Evolutionary conservation across 2,888 invertebrate genomes (phyloP), one percentile per base, ranked within the genome.

Genomic region (Mylabris sibirica): DNA sequence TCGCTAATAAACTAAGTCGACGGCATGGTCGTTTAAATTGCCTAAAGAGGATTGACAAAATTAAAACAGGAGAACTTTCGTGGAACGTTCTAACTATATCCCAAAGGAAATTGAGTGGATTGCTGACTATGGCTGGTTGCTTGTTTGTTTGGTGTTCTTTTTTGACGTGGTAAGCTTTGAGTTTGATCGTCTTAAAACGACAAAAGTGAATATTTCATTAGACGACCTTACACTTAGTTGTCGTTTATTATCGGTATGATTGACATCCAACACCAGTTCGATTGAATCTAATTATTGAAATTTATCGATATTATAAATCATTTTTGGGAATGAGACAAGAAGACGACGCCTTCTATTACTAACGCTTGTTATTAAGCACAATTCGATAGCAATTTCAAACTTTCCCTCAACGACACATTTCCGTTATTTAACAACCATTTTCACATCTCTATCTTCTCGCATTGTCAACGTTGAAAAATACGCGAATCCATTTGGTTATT

Each of bases 1-100:
- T 78, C 75, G 67, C 77, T 80, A 80, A 80, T 81, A 80, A 80
- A 80, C 75, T 75, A 77, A 78, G 74, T 75, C 77, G 72, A 74
- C 70, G 70, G 74, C 75, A 75, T 75, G 76, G 77, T 73, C 76
- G 74, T 76, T 71, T 75, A 78, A 81, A 82, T 82, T 81, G 79
- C 78, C 76, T 77, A 79, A 81, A 81, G 81, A 81, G 80, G 80
- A 81, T 81, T 81, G 80, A 79, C 79, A 76, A 80, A 82, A 81
- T 81, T 81, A 80, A 81, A 81, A 81, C 80, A 76, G 73, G 74
- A 74, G 75, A 70, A 73, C 70, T 70, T 70, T 73, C 44, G 41
- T 70, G 66, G 74, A 65, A 71, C 74, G 73, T 73, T 77, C 77
- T 76, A 79, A 80, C 80, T 76, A 78, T 75, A 76, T 75, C 80